Evolutionary conservation across 2,113 vertebrate genomes (phyloP), one percentile per base, ranked within the genome.

Genomic region (Notothenia rossii): DNA sequence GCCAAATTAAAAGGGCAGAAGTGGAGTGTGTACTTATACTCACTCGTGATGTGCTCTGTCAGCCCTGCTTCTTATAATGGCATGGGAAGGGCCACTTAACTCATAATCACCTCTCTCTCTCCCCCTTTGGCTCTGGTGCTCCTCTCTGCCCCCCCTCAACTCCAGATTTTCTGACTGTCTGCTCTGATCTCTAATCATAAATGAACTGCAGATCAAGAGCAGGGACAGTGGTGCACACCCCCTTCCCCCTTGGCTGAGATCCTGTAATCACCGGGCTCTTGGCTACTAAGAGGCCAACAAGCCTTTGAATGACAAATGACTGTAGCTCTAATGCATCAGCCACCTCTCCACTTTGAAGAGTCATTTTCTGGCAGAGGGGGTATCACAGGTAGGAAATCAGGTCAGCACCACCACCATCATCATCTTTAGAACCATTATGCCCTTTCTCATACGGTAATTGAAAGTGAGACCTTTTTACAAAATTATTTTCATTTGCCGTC

Each of bases 21-120:
- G 82, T 88, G 77, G 86, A 92, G 90, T 91, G 81, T 87, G 91
- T 90, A 89, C 89, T 91, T 91, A 85, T 56, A 84, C 83, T 91
- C 90, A 85, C 86, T 91, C 85, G 77, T 83, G 87, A 90, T 85
- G 89, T 88, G 87, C 89, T 88, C 87, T 83, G 88, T 91, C 89
- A 89, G 91, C 89, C 89, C 86, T 75, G 83, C 82, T 90, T 87
- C 87, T 86, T 88, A 86, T 90, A 91, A 92, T 92, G 91, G 91
- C 88, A 92, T 75, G 90, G 92, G 92, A 91, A 90, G 89, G 91
- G 86, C 93, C 93, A 90, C 93, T 95, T 93, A 94, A 92, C 92
- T 89, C 71, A 72, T 93, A 93, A 95, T 95, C 93, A 94, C 90
- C 87, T 83, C 92, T 87, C 90, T 87, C 90, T 83, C 70, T 75